Conservation (phyloP, 2,797 vertebrate genomes). For the Scolopax rusticola region DNA sequence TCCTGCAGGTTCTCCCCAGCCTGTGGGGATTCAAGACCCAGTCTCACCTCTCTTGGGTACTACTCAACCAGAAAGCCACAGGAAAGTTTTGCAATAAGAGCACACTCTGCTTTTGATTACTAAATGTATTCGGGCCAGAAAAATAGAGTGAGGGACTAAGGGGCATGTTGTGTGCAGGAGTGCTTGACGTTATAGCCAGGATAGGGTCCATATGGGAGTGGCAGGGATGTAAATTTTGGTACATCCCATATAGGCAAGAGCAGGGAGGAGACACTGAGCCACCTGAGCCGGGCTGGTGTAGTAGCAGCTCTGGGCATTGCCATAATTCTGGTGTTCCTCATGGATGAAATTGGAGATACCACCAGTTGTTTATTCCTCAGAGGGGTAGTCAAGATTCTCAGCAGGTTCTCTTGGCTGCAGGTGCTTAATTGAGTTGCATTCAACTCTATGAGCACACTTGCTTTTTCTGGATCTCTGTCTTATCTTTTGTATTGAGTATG, state of each 20-base stretch:
- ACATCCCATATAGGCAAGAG: not conserved
- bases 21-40: not conserved
- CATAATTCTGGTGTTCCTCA: rapidly evolving
- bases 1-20: not conserved
- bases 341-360: not conserved
- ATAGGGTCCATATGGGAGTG: rapidly evolving
- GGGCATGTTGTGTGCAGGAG: not conserved
- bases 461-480: not conserved
- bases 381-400: not conserved
- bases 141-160: not conserved
- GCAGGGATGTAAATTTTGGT: not conserved
- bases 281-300: not conserved
- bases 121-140: not conserved
- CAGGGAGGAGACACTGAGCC: not conserved
- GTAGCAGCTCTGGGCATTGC: not conserved
- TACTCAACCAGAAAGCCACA: not conserved
- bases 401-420: not conserved
- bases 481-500: not conserved
- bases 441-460: not conserved
- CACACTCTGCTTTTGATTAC: not conserved
- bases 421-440: not conserved
- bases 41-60: not conserved
- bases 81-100: not conserved
- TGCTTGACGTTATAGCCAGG: not conserved
- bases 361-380: rapidly evolving